These are phyloP conservation scores for Noctua janthe DNA, from an alignment of 2,888 invertebrate genomes.

Conservation along the genomic window DNA sequence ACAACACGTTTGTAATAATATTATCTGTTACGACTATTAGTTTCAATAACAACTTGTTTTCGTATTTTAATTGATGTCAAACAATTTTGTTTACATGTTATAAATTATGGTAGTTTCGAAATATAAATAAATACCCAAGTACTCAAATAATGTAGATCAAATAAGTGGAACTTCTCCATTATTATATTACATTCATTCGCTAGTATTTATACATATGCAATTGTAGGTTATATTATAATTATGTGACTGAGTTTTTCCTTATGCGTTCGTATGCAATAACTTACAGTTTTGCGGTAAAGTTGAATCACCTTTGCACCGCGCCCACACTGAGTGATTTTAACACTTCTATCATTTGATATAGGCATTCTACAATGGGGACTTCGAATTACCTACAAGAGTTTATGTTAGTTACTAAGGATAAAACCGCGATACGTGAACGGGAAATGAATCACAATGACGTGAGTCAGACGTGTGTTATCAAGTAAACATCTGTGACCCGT, in stretches of 20 bases:
- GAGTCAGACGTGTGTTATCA: slow-evolving; percentile 83
- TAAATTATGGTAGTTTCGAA: slow-evolving; percentile 37
- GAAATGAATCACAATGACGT: slow-evolving; percentile 81
- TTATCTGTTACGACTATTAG: slow-evolving; percentile 27
- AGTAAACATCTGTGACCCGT: slow-evolving; percentile 78
- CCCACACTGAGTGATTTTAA: slow-evolving; percentile 21
- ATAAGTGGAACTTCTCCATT: slow-evolving; percentile 35
- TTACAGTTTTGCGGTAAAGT: slow-evolving; percentile 24
- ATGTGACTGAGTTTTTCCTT: slow-evolving; percentile 26
- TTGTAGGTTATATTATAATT: background rate
- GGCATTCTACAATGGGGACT: slow-evolving; percentile 52
- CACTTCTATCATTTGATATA: slow-evolving; percentile 32
- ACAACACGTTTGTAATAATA: slow-evolving; percentile 22
- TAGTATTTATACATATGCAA: slow-evolving; percentile 2
- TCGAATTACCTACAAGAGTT: slow-evolving; percentile 60
- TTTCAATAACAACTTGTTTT: slow-evolving; percentile 57
- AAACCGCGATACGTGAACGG: slow-evolving; percentile 77
- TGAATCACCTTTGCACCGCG: slow-evolving; percentile 50
- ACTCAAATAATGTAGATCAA: slow-evolving; percentile 42
- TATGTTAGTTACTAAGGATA: slow-evolving; percentile 75
- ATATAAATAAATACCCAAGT: slow-evolving; percentile 40
- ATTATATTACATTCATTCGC: slow-evolving; percentile 19
- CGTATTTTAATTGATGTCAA: slow-evolving; percentile 45
- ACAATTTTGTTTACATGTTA: slow-evolving; percentile 41
- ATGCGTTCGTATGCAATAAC: background rate